phyloP scores from a whole-genome alignment of 2,113 vertebrate genomes.

The Cyanoliseus patagonus region DNA sequence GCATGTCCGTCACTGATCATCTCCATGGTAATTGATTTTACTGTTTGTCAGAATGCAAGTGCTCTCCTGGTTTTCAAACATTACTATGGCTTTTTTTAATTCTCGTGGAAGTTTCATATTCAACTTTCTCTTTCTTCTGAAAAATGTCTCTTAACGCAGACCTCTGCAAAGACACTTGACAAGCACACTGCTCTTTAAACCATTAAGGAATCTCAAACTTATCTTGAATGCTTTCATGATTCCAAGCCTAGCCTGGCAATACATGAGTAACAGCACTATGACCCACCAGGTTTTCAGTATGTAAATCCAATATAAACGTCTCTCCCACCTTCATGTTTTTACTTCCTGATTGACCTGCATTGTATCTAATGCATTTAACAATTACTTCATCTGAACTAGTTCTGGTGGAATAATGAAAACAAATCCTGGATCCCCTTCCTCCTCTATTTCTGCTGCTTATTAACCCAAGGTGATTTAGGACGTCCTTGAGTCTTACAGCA shows the following conservation, averaged over 20 bases:
- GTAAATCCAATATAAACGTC: neutral
- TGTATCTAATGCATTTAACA: slow-evolving; percentile 35
- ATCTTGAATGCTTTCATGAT: neutral
- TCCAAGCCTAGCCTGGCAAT: neutral
- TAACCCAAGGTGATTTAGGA: slow-evolving; percentile 64
- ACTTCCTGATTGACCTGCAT: neutral
- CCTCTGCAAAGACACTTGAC: neutral
- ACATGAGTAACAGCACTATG: neutral
- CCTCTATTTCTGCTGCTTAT: slow-evolving; percentile 54
- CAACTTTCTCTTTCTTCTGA: neutral
- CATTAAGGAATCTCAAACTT: neutral
- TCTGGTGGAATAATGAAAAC: slow-evolving; percentile 47
- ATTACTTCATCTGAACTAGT: slow-evolving; percentile 40
- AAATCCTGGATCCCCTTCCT: slow-evolving; percentile 28
- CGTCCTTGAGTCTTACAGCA: slow-evolving; percentile 25
- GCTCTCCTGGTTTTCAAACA: neutral
- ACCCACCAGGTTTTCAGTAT: neutral
- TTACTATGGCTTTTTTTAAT: neutral
- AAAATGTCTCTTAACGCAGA: neutral
- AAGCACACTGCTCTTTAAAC: neutral
- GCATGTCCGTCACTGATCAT: neutral
- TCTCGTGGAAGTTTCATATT: neutral
- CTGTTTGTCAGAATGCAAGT: neutral
- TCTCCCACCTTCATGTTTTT: neutral
- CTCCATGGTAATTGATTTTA: neutral